Percentiles rank a stretch among this genome's conserved stretches.
Conservation (phyloP, 2,113 vertebrate genomes). For the Dunckerocampus dactyliophorus region DNA sequence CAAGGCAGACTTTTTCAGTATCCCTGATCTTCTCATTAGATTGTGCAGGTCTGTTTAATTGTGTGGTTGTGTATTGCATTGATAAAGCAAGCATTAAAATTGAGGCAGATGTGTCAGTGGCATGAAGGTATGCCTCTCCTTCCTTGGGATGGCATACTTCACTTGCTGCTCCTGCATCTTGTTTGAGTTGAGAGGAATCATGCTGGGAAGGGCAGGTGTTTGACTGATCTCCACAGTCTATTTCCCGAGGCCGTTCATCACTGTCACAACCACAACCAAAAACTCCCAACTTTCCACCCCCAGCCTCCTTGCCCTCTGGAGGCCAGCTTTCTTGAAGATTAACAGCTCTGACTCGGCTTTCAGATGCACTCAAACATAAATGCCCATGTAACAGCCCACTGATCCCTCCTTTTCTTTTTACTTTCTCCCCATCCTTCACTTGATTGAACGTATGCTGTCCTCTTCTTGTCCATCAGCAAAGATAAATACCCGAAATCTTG, state of each 20-base stretch:
- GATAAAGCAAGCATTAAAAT: too few species aligned
- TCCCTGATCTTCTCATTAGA: too few species aligned
- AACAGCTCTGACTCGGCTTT: conserved; percentile 48
- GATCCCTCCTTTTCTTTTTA: conserved; percentile 18
- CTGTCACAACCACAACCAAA: conserved; percentile 46
- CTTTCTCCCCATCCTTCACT: conserved; percentile 28
- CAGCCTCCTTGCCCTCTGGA: conserved; percentile 29
- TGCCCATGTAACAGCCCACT: conserved; percentile 4
- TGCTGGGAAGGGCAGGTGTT: conserved; percentile 63
- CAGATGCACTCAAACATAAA: conserved; percentile 24
- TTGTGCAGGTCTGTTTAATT: too few species aligned
- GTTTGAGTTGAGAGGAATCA: conserved; percentile 58
- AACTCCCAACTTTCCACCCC: not conserved
- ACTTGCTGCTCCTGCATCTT: conserved; percentile 52
- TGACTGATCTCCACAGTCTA: conserved; percentile 53
- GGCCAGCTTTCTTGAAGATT: conserved; percentile 51
- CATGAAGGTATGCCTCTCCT: not conserved
- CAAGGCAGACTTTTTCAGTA: too few species aligned
- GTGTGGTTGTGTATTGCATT: too few species aligned
- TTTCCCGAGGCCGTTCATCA: conserved; percentile 63
- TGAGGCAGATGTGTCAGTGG: too few species aligned
- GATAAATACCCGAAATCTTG: conserved; percentile 34
- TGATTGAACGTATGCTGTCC: conserved; percentile 2
- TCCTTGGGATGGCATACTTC: conserved; percentile 25
- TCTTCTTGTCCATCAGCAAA: conserved; percentile 36